phyloP scores from a whole-genome alignment of 2,888 invertebrate species.

The Pardosa pseudoannulata region DNA sequence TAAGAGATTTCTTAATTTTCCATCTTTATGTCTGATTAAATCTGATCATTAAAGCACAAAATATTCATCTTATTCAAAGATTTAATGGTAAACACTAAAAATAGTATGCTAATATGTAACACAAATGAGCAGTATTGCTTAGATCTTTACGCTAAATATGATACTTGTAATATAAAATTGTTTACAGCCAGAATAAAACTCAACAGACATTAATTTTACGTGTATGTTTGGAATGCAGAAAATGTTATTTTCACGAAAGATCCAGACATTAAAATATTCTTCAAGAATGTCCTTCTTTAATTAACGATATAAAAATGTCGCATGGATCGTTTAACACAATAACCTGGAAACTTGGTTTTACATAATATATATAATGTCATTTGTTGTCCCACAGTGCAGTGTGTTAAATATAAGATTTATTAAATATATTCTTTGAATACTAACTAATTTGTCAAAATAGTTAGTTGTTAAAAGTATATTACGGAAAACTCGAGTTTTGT shows the following conservation, averaged over 20 bases:
- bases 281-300: background rate
- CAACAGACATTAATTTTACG: background rate
- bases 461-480: no score
- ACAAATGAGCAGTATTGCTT: background rate
- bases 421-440: no score
- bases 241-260: background rate
- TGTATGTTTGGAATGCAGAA: background rate
- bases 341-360: background rate
- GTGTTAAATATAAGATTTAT: no score
- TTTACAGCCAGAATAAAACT: background rate
- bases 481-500: no score
- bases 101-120: background rate
- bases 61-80: no score
- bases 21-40: no score
- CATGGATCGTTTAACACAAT: background rate
- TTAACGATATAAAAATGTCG: constrained; percentile 1
- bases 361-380: background rate
- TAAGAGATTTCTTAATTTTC: no score
- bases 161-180: background rate
- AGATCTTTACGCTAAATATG: background rate
- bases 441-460: no score
- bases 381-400: no score
- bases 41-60: no score
- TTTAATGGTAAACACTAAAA: background rate
- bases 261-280: background rate